Evolutionary conservation across 2,888 invertebrate species (phyloP).

Genomic region (Idaea biselata): DNA sequence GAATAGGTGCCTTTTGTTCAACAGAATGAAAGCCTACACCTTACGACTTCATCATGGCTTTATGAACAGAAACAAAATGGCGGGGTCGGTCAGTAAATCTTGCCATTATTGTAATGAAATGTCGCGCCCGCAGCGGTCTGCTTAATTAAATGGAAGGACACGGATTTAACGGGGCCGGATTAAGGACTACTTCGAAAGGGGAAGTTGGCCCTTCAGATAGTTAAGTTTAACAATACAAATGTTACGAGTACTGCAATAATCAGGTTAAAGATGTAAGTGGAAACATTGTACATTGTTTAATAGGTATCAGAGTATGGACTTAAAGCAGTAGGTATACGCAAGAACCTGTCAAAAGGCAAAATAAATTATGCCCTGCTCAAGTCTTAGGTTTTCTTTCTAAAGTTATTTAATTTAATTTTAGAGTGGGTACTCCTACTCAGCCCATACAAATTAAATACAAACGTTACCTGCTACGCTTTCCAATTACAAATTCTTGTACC

Average conservation of each 20-base stretch:
- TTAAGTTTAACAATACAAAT: background rate
- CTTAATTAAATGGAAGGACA: conserved; percentile 24
- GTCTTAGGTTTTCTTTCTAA: too few relatives aligned
- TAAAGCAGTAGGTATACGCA: too few relatives aligned
- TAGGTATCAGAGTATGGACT: too few relatives aligned
- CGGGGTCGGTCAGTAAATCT: background rate
- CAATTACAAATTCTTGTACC: too few relatives aligned
- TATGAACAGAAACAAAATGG: conserved; percentile 1
- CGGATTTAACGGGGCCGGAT: background rate
- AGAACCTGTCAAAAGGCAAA: too few relatives aligned
- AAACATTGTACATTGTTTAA: too few relatives aligned
- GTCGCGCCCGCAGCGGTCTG: conserved; percentile 3
- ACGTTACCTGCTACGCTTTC: too few relatives aligned
- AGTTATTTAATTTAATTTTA: too few relatives aligned
- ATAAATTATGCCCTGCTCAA: too few relatives aligned
- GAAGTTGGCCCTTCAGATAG: background rate
- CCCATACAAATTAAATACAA: too few relatives aligned
- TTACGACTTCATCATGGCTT: background rate
- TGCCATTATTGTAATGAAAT: conserved; percentile 7
- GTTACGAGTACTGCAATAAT: background rate
- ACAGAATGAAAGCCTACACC: background rate
- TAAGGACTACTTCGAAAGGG: background rate
- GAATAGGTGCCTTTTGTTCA: too few relatives aligned
- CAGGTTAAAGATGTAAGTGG: background rate
- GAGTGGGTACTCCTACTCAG: too few relatives aligned